Conservation (phyloP, 2,797 vertebrate genomes). For the Tokudaia muenninki region DNA sequence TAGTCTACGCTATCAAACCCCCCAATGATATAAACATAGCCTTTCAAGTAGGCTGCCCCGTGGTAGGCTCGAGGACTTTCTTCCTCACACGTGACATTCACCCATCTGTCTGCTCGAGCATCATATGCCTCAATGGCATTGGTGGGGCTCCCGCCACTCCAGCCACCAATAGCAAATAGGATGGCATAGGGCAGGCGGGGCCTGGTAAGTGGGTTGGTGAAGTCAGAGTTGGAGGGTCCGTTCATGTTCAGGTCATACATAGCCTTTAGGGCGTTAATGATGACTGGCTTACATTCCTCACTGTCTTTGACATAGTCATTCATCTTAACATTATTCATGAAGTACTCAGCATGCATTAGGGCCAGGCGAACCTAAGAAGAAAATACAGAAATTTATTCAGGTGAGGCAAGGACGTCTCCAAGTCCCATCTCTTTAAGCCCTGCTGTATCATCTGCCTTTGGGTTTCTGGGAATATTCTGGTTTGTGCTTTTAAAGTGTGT, state of each 20-base stretch:
- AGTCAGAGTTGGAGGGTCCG: not conserved
- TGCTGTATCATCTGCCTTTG: not conserved
- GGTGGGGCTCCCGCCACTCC: slow-evolving; percentile 88
- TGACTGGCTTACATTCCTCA: slow-evolving; percentile 84
- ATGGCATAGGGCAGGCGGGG: slow-evolving; percentile 90
- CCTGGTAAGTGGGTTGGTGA: slow-evolving; percentile 81
- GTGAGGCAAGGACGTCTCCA: not conserved
- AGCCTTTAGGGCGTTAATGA: slow-evolving; percentile 82
- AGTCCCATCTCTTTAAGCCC: not conserved
- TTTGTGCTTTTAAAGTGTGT: not conserved
- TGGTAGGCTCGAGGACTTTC: slow-evolving; percentile 91
- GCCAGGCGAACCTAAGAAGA: slow-evolving; percentile 87
- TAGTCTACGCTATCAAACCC: slow-evolving; percentile 90
- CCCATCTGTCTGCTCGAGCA: slow-evolving; percentile 88
- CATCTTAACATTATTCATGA: slow-evolving; percentile 88
- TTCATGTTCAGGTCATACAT: slow-evolving; percentile 81
- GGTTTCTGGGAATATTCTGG: not conserved
- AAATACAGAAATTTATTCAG: slow-evolving; percentile 66
- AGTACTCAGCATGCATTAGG: slow-evolving; percentile 86
- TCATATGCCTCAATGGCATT: slow-evolving; percentile 91
- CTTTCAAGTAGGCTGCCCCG: slow-evolving; percentile 88
- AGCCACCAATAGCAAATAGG: slow-evolving; percentile 92
- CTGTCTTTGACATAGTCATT: slow-evolving; percentile 88
- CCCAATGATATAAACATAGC: slow-evolving; percentile 88
- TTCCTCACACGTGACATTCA: slow-evolving; percentile 84